Evolutionary conservation across 2,888 invertebrate genomes (phyloP), one percentile per base, ranked within the genome.

Genomic region (Agrochola lota): DNA sequence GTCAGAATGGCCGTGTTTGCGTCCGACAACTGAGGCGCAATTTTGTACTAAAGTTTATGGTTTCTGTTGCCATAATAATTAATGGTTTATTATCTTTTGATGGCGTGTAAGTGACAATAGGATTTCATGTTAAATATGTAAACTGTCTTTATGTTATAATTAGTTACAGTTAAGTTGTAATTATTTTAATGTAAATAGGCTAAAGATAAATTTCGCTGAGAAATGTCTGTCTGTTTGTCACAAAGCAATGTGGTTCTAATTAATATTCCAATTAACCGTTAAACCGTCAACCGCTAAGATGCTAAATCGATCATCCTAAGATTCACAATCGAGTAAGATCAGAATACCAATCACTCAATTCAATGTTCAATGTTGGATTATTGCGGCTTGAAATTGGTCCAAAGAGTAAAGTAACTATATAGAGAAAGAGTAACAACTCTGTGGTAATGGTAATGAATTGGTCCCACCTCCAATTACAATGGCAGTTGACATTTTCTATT

Each of bases 1-100:
- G 83, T 83, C 88, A 85, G 85, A 86, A 84, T 73, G 59, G 80
- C 52, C 64, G 80, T 64, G 79, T 80, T 83, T 68, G 77, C 60
- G 52, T 73, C 67, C 71, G 77, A 80, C 86, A 83, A 71, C 71
- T 67, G 79, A 72, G 68, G 64, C 26, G 75, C 66, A 66, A 69
- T 85, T 64, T 85, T 71, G 62, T 72, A 40, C 67, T 68, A 23
- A 70, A 46, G 26, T 60, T 62, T 64, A 62, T 52, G 49, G 57
- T 78, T 72, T 63, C 49, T 57, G 63, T 71, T 84, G 57, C 40
- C 67, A 79, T 64, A n/a, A 64, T 75, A 67, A 68, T 77, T 57
- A 66, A n/a, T 9, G 17, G 26, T 67, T 73, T 30, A 63, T 20
- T 57, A 30, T 23, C 35, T 62, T 55, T 26, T n/a, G 17, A 46